Evolutionary conservation across 2,113 vertebrate genomes (phyloP).

Genomic region (Campylomormyrus numenius): DNA sequence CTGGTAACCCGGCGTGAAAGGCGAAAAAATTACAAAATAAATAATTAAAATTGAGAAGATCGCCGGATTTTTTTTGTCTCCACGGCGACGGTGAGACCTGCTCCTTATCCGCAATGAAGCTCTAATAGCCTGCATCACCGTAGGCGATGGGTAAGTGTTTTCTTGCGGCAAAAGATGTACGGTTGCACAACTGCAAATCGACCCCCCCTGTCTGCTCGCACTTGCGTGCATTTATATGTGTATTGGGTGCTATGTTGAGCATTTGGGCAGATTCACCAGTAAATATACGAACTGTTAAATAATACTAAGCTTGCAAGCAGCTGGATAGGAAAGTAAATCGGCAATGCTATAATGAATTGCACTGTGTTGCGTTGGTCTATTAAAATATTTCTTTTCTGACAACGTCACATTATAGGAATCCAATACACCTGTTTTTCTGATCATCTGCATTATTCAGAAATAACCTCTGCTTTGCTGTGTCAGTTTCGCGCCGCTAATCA

Average conservation of each 20-base stretch:
- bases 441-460: background rate
- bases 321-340: background rate
- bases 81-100: constrained; percentile 6
- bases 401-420: background rate
- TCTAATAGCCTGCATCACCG: background rate
- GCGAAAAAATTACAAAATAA: background rate
- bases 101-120: constrained; percentile 4
- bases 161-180: background rate
- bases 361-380: background rate
- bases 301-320: background rate
- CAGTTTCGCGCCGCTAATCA: background rate
- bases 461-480: background rate
- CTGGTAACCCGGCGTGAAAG: background rate
- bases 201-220: background rate
- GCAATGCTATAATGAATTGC: background rate
- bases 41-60: background rate
- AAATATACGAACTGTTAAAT: background rate
- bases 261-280: background rate
- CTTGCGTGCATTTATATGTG: background rate
- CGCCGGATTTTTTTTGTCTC: background rate
- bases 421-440: background rate
- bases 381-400: background rate
- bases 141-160: constrained; percentile 10
- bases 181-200: background rate
- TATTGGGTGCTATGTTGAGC: background rate